Base-by-base conservation (phyloP, 2,113 vertebrate species). In the Haemorhous mexicanus region DNA sequence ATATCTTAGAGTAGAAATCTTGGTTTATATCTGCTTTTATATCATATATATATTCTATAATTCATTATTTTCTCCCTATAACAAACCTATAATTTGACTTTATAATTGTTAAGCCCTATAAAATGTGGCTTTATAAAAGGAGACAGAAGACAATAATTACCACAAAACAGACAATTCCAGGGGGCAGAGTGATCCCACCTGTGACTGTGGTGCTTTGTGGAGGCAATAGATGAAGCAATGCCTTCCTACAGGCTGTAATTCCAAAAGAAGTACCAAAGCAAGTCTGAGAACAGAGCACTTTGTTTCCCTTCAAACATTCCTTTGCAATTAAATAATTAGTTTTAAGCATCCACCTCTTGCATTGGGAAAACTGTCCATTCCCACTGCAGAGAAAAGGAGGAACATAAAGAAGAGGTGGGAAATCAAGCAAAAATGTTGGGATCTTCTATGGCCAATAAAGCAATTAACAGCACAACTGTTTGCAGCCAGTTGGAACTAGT, bases 391-490 rank as follows among this genome's bases (percentile, higher is more conserved):
- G 35, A 67, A 16, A 67, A 56, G 23, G n/a, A 46, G 53, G 67
- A 69, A 52, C 10, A 41, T 18, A 59, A 82, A 59, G 47, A 74
- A 58, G 35, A 64, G 16, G 33, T 23, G 11, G 15, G 27, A 89
- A 92, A 82, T 50, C 46, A 85, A 88, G 12, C 8, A 84, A 84
- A 79, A 79, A 66, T 37, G 27, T 22, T 86, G 44, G 27, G 24
- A 35, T 68, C 39, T 58, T 46, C 8, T 19, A 13, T 41, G 49
- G 35, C 16, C 21, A 81, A 32, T 43, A 50, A 92, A 59, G 27
- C 59, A 89, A 93, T 89, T 93, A 90, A 44, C 24, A 88, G 47
- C 43, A 55, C 70, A 94, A 68, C 32, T 94, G 66, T 56, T 90
- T 86, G 24, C 46, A 77, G 11, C 18, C 22, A 50, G 33, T 32